Evolutionary conservation across 2,888 invertebrate genomes (phyloP), one percentile per base, ranked within the genome.

Genomic region (Anodontia alba): DNA sequence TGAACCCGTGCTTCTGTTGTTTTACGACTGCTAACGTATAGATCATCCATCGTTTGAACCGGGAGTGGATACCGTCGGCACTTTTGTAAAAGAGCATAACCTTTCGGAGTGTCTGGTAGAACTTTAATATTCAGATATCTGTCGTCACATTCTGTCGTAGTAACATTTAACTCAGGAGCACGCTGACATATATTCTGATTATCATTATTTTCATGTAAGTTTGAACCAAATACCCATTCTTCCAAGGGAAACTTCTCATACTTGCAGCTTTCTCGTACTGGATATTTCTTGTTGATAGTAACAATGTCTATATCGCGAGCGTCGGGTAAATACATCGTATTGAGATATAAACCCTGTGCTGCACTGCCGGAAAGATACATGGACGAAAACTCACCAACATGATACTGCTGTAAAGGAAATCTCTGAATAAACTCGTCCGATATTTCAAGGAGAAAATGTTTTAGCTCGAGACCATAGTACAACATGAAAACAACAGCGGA

Each of bases 281-380:
- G 62, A 54, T 81, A 77, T 26, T 81, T 38, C 38, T 38, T 38
- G 38, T 38, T 38, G 38, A 38, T 38, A 38, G 38, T 38, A 5
- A 38, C 38, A 38, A 38, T 38, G 38, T 38, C 38, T 8, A 38
- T 38, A 38, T 80, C 80, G 29, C 73, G 62, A 2, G 77, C 71
- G 62, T 81, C 54, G 20, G 68, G 33, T 17, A 74, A 26, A 26
- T 74, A 57, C 10, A 38, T 62, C 15, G 81, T 77, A 26, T 81
- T 81, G 1, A 81, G 74, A 67, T 77, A 81, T 38, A 77, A 73
- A 20, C 81, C 81, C 68, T 81, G 81, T 17, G 74, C 81, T 23
- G 46, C 71, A 71, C 81, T 81, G 20, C 77, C 77, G 33, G 77
- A 73, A 23, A 74, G 67, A 38, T 38, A 38, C 38, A 38, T 38